Base-by-base conservation (phyloP, 1,140 invertebrate genomes). In the Eueides isabella region DNA sequence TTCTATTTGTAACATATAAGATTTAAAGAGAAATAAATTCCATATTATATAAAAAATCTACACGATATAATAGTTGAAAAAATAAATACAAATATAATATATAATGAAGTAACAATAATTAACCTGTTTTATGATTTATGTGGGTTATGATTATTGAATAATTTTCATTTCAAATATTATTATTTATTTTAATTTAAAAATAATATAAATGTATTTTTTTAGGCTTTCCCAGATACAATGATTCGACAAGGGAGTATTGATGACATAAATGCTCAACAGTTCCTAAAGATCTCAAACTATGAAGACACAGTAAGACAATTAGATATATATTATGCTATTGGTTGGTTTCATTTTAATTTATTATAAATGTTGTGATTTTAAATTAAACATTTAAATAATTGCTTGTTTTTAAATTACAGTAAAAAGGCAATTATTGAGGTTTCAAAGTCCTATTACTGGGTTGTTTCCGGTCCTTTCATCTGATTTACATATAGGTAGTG, bases 381-480 rank as follows among this genome's bases (percentile, higher is more conserved):
- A 26, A 5, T 26, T 55, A 12, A 26, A 55, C 12, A 19, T 44
- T 44, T 44, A 44, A 44, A 19, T 11, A 33, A 14, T 61, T 23
- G 3, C 5, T 14, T 19, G 62, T 29, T 61, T 66, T 29, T 78
- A 68, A 67, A 81, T 95, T 96, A 63, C 90, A 99, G 99, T 99
- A 7, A 99, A 99, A 94, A 94, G 98, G 74, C 98, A 99, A 86
- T 94, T 99, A 67, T 90, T 99, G 26, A 95, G 96, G 62, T 97
- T 97, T 92, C 99, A 99, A 94, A 99, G 98, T 91, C 96, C 97
- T 67, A 98, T 98, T 55, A 98, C 97, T 66, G 99, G 99, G 5
- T 90, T 99, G 12, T 99, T 99, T 94, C 99, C 99, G 23, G 96
- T 97, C 48, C 92, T 98, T 83, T 98, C 98, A 35, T 96, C 94